Percentiles rank a stretch among this genome's conserved stretches.
Evolutionary conservation across 2,797 vertebrate genomes (phyloP).

Genomic region (Poeciliopsis paucimaculata): DNA sequence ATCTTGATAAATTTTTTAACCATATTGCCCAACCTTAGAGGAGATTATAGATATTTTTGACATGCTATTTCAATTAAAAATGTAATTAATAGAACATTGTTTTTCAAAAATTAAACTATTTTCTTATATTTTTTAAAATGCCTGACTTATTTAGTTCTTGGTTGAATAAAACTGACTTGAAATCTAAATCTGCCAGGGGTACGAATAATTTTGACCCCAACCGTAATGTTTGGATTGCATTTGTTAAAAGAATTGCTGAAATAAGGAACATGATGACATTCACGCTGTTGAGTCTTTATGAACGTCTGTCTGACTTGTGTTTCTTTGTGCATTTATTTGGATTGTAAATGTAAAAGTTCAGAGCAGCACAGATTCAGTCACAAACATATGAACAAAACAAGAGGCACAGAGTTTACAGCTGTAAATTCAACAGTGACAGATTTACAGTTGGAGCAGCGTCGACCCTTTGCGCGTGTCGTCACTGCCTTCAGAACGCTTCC

Average conservation of each 20-base stretch:
- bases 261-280: not conserved
- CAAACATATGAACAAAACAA: conserved; percentile 51
- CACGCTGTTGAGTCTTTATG: not conserved
- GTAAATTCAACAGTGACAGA: conserved; percentile 33
- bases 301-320: not conserved
- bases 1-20: too few relatives aligned
- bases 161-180: not conserved
- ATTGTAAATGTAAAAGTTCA: conserved; percentile 22
- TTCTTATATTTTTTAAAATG: not conserved
- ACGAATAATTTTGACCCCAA: not conserved
- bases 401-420: conserved; percentile 60
- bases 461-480: too few relatives aligned
- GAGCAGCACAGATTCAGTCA: conserved; percentile 45
- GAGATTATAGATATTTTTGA: not conserved
- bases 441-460: conserved; percentile 36
- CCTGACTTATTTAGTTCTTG: not conserved
- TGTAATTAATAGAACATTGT: not conserved
- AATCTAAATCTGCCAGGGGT: not conserved
- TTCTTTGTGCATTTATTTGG: not conserved
- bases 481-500: too few relatives aligned
- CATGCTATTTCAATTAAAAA: not conserved
- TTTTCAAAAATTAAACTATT: not conserved
- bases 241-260: not conserved
- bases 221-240: too few relatives aligned
- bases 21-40: not conserved